Conservation (phyloP, 2,888 invertebrate species). For the Choreutis nemorana region DNA sequence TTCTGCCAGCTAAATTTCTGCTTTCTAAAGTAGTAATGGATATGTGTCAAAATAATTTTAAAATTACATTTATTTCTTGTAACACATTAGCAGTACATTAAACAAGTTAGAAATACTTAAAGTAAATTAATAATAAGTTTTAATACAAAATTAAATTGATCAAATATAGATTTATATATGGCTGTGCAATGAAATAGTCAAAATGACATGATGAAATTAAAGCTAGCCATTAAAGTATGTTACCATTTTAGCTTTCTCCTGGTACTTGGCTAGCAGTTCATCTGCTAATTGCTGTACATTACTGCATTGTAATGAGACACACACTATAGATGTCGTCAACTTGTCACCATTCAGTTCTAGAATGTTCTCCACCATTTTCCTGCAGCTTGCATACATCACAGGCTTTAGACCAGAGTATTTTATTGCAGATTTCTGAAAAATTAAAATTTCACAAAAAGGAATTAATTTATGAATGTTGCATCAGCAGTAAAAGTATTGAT, state of each 20-base stretch:
- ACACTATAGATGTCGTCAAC: slow-evolving; percentile 62
- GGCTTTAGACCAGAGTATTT: slow-evolving; percentile 67
- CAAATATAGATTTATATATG: too few relatives aligned
- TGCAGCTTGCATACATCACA: slow-evolving; percentile 58
- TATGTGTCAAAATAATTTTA: too few relatives aligned
- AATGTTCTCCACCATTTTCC: slow-evolving; percentile 67
- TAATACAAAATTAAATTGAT: slow-evolving; percentile 3
- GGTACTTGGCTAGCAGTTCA: slow-evolving; percentile 60
- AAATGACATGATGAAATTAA: too few relatives aligned
- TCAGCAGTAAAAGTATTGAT: neutral
- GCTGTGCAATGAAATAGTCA: too few relatives aligned
- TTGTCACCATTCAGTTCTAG: slow-evolving; percentile 61
- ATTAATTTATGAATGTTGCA: too few relatives aligned
- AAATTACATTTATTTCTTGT: too few relatives aligned
- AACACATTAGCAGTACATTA: too few relatives aligned
- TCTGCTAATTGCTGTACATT: slow-evolving; percentile 53
- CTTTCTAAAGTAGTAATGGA: too few relatives aligned
- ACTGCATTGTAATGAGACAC: slow-evolving; percentile 63
- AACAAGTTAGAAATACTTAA: slow-evolving; percentile 2
- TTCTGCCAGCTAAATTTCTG: too few relatives aligned
- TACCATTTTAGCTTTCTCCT: slow-evolving; percentile 45
- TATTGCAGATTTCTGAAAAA: slow-evolving; percentile 64
- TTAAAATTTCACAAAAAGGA: too few relatives aligned
- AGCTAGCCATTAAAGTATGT: too few relatives aligned
- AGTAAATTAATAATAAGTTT: slow-evolving; percentile 1